Evolutionary conservation across 2,797 vertebrate species (phyloP), one percentile per base, ranked within the genome.

Genomic region (Tamandua tetradactyla): DNA sequence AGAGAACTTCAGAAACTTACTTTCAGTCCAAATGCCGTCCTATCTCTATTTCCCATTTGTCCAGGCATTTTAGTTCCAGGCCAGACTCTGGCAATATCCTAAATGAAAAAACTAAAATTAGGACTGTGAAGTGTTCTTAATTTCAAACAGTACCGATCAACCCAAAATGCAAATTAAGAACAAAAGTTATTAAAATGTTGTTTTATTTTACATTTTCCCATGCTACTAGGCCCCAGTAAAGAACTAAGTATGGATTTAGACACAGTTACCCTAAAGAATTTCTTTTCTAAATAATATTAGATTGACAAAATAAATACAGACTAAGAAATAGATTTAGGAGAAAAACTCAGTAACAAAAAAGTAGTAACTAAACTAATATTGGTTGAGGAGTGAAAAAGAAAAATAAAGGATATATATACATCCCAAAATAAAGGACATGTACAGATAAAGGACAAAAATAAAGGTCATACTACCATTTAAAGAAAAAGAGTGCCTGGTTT

Each of bases 1-100:
- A 14, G 62, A 44, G 23, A 18, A 71, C 79, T 89, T 68, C 23
- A 84, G 37, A 81, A 94, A 97, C 97, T 95, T 97, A 99, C 99
- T 98, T 99, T 99, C 61, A 99, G 98, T 68, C 99, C 99, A 13
- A 93, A 94, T 22, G 97, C 87, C 10, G 99, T 99, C 95, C 98
- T 95, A 44, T 97, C 99, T 83, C 94, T 5, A 91, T 99, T 99
- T 17, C 99, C 99, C 99, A 99, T 99, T 94, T 23, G 97, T 57
- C 99, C 99, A 3, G 99, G 99, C 99, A 99, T 99, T 97, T 99
- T 99, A 97, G 99, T 99, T 79, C 99, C 99, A 57, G 99, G 99
- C 96, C 99, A 99, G 92, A 99, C 99, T 98, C 98, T 99, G 88
- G 98, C 97, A 95, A 99, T 98, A 98, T 99, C 99, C 99, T 99